Base-by-base conservation (phyloP, 2,797 vertebrate genomes). In the Hipposideros larvatus region DNA sequence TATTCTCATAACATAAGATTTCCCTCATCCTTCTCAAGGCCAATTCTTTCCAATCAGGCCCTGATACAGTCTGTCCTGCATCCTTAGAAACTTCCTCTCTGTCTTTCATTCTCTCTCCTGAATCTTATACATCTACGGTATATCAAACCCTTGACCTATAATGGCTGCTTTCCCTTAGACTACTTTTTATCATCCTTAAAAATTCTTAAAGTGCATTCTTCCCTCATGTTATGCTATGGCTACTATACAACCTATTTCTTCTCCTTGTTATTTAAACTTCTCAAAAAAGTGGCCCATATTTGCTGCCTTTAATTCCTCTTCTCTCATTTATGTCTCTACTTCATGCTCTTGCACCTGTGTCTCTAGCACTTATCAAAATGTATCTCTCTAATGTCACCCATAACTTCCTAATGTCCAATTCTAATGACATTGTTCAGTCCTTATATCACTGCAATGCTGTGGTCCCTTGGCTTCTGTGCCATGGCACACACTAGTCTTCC, bases 261-360 rank as follows among this genome's bases (percentile, higher is more conserved):
- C 11, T 16, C 2, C 9, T 90, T 85, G 59, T 92, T 68, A 46
- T 68, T 85, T 48, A 87, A 66, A 46, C 9, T 73, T 95, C n/a
- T 96, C n/a, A 61, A 59, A 87, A 68, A 37, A 80, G 9, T 91
- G 11, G 14, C 82, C 63, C 41, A 14, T 55, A 88, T 80, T 77
- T 89, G n/a, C 41, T 94, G 28, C n/a, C 65, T 80, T 88, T 87
- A 92, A 70, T 85, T 63, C 13, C 43, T 87, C 59, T 85, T 21
- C 2, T 95, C 5, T 10, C 6, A 22, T 79, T 78, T 73, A 24
- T 77, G 48, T 75, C n/a, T 90, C 34, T 34, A 18, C 19, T 46
- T 22, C 59, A 24, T 77, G 61, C 10, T 84, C 28, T 71, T 87
- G 13, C 10, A 51, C 28, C 31, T 80, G 24, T 89, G 24, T 46